These are phyloP conservation scores for Leucoma salicis DNA, from an alignment of 2,888 invertebrate genomes.

Conservation along the genomic window DNA sequence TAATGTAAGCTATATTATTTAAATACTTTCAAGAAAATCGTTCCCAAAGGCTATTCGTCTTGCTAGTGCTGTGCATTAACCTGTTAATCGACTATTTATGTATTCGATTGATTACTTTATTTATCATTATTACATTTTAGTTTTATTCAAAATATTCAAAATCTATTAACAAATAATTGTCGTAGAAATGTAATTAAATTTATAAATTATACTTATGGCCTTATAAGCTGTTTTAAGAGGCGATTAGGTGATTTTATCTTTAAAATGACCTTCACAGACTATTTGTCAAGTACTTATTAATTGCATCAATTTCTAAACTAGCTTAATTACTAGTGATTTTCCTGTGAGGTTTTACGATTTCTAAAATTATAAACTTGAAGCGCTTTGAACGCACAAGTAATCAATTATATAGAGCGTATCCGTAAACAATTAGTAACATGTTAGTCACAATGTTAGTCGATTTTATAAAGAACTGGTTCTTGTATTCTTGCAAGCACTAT, in stretches of 20 bases:
- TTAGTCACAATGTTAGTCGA: too few relatives aligned
- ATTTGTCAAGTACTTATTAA: constrained; percentile 2
- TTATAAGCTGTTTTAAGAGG: constrained; percentile 2
- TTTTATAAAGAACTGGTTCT: too few relatives aligned
- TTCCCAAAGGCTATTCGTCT: constrained; percentile 52
- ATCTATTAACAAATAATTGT: background rate
- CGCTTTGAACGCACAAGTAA: background rate
- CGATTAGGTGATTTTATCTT: constrained; percentile 3
- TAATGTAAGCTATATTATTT: constrained; percentile 50
- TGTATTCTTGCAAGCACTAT: too few relatives aligned
- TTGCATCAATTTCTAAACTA: constrained; percentile 1
- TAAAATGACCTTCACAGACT: background rate
- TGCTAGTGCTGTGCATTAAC: constrained; percentile 17
- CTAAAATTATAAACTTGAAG: background rate
- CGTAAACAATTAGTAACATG: background rate
- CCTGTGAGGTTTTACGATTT: constrained; percentile 1
- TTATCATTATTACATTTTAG: background rate
- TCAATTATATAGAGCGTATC: constrained; percentile 9
- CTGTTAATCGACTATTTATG: constrained; percentile 1
- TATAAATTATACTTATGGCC: constrained; percentile 7
- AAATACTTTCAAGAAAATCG: constrained; percentile 47
- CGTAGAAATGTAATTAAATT: constrained; percentile 4
- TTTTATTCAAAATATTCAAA: background rate
- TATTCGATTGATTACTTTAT: constrained; percentile 2
- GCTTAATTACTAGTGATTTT: background rate